Conservation (phyloP, 2,113 vertebrate genomes). For the Suricata suricatta region DNA sequence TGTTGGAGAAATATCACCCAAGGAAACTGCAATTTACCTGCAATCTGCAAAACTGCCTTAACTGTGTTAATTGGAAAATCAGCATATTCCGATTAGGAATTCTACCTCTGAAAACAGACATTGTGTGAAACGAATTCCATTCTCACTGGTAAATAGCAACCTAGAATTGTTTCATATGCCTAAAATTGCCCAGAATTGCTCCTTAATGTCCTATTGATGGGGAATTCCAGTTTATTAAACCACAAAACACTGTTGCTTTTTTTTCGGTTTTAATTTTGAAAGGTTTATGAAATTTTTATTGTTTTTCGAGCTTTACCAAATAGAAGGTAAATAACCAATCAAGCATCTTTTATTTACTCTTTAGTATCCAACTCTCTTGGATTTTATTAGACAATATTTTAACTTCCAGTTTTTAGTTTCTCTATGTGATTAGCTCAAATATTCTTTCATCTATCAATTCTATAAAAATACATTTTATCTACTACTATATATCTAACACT, state of each 20-base stretch:
- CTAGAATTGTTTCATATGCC: constrained; percentile 39
- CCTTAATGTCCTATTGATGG: constrained; percentile 41
- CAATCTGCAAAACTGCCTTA: constrained; percentile 54
- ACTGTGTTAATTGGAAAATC: constrained; percentile 64
- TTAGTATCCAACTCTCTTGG: background rate
- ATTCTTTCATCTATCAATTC: background rate
- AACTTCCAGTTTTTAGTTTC: background rate
- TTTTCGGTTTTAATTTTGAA: constrained; percentile 33
- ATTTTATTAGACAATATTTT: background rate
- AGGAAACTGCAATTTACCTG: background rate
- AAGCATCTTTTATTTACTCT: background rate
- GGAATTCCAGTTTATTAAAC: constrained; percentile 33
- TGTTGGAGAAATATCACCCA: background rate
- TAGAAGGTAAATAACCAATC: background rate
- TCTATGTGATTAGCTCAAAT: background rate
- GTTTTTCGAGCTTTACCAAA: background rate
- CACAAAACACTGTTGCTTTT: constrained; percentile 5
- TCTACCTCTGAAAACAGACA: constrained; percentile 56
- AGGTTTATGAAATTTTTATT: background rate
- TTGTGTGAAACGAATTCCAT: constrained; percentile 60
- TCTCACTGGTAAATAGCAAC: constrained; percentile 68
- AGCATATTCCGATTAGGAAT: constrained; percentile 54
- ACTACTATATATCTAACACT: background rate
- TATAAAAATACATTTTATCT: background rate
- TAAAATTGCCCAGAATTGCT: constrained; percentile 42